phyloP scores from a whole-genome alignment of 2,797 vertebrate genomes.

The Mionectes olivaceus region DNA sequence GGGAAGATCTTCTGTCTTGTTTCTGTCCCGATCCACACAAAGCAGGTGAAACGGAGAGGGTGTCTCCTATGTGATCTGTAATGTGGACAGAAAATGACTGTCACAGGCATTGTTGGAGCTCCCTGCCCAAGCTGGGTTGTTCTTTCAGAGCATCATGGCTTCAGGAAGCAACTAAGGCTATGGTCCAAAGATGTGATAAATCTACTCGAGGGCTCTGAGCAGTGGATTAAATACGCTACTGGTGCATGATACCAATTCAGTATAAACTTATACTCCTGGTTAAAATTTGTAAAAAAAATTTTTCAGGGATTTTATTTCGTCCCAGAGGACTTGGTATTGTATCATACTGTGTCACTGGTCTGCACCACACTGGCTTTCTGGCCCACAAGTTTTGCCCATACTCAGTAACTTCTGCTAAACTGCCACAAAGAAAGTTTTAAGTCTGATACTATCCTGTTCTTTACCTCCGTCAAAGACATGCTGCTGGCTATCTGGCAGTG shows the following conservation, averaged over 20 bases:
- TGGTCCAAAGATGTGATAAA: neutral
- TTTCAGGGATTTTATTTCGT: neutral
- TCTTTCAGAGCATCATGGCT: neutral
- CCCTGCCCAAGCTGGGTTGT: neutral
- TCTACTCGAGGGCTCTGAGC: neutral
- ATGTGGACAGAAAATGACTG: neutral
- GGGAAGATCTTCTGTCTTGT: neutral
- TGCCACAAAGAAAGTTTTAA: neutral
- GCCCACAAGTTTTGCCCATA: neutral
- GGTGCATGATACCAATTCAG: neutral
- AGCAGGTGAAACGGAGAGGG: neutral
- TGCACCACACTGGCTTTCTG: neutral
- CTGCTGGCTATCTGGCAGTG: neutral
- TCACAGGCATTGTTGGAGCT: neutral
- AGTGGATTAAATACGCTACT: neutral
- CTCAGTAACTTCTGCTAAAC: neutral
- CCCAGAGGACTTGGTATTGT: neutral
- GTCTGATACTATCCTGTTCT: neutral
- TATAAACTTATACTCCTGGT: neutral
- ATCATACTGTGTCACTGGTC: neutral
- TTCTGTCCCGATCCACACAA: neutral
- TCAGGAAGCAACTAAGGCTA: neutral
- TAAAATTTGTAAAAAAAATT: neutral
- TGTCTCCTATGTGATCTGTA: neutral
- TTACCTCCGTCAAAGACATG: neutral